Conservation (phyloP, 2,888 invertebrate species). For the Calameuta filiformis region DNA sequence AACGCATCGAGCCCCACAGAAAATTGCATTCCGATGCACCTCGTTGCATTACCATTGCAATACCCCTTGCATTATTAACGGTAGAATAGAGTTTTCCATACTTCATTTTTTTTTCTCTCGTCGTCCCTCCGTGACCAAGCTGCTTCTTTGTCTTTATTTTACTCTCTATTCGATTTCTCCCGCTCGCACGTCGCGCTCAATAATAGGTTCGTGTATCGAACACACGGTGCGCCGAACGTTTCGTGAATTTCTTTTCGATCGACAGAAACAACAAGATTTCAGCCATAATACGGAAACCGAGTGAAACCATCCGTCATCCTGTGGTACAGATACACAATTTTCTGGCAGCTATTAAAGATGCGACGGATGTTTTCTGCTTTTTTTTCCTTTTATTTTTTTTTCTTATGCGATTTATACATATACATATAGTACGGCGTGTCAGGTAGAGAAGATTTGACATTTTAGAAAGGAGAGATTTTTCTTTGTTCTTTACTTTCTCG, state of each 20-base stretch:
- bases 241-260: not conserved
- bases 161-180: not conserved
- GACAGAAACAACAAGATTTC: not conserved
- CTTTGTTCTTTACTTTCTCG: not conserved
- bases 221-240: not conserved
- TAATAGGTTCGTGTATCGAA: not conserved
- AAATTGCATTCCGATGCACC: not conserved
- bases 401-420: not conserved
- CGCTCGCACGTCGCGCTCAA: not conserved
- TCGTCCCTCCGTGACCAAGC: not conserved
- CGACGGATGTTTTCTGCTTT: not conserved
- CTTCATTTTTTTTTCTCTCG: not conserved
- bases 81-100: not conserved
- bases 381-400: not conserved
- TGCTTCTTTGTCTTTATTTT: not conserved
- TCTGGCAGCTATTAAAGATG: too few relatives aligned
- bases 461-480: not conserved
- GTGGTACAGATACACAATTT: not conserved
- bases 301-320: not conserved
- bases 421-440: not conserved
- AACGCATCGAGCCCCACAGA: not conserved
- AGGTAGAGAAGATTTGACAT: not conserved
- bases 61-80: not conserved
- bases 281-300: not conserved
- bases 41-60: not conserved